Conservation (phyloP, 1,140 invertebrate genomes). For the Drosophila busckii region DNA sequence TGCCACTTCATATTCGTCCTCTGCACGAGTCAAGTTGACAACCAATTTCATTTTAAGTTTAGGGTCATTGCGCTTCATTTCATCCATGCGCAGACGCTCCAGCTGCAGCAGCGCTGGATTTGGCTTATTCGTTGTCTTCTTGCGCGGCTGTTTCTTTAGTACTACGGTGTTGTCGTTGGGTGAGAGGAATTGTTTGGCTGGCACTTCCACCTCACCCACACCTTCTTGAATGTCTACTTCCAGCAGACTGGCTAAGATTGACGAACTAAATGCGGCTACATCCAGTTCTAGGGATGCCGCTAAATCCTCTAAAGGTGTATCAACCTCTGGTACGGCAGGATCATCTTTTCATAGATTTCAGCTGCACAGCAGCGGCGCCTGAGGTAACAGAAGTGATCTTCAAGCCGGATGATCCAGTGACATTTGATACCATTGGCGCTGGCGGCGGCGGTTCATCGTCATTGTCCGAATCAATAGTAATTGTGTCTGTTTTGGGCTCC, state of each 20-base stretch:
- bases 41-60: slow-evolving; percentile 65
- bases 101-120: slow-evolving; percentile 68
- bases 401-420: slow-evolving; percentile 3
- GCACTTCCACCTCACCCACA: slow-evolving; percentile 15
- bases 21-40: slow-evolving; percentile 50
- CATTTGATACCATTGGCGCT: slow-evolving; percentile 5
- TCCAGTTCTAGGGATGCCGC: slow-evolving; percentile 30
- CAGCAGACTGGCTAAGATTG: slow-evolving; percentile 64
- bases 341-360: background rate
- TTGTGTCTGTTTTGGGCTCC: slow-evolving; percentile 73
- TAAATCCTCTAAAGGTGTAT: no score
- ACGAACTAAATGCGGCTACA: slow-evolving; percentile 58
- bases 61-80: slow-evolving; percentile 54
- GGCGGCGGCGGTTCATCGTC: slow-evolving; percentile 55
- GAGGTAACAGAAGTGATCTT: slow-evolving; percentile 53
- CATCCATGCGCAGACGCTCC: slow-evolving; percentile 62
- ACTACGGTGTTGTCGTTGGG: slow-evolving; percentile 3
- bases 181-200: slow-evolving; percentile 1
- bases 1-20: slow-evolving; percentile 57
- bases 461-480: slow-evolving; percentile 77
- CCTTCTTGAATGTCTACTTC: slow-evolving; percentile 62
- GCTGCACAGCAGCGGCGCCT: slow-evolving; percentile 1
- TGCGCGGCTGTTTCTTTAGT: slow-evolving; percentile 72
- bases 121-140: slow-evolving; percentile 71
- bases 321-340: background rate